Conservation (phyloP, 1,140 invertebrate species). For the Carposina sasakii region DNA sequence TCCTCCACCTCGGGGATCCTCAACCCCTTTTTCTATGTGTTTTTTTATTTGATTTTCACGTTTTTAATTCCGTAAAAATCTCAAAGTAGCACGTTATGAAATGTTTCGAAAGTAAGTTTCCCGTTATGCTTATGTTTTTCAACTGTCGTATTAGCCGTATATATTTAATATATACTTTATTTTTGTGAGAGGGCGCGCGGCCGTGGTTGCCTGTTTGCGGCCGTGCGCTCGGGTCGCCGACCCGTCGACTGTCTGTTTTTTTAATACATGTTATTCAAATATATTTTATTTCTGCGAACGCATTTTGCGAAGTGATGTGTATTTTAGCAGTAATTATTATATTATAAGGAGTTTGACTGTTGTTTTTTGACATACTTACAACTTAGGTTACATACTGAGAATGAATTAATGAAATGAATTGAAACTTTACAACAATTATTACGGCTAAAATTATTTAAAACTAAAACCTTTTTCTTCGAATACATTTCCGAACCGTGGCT, state of each 20-base stretch:
- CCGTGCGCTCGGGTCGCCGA: conserved; percentile 68
- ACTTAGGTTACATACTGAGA: conserved; percentile 64
- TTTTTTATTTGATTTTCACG: conserved; percentile 73
- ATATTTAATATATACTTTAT: conserved; percentile 68
- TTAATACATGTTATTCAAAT: conserved; percentile 82
- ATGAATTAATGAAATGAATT: conserved; percentile 67
- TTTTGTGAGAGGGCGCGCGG: conserved; percentile 49
- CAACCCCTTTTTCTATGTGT: conserved; percentile 71
- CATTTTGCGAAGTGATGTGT: conserved; percentile 87
- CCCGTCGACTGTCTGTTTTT: conserved; percentile 73
- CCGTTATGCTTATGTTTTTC: conserved; percentile 73
- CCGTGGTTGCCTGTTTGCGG: conserved; percentile 67
- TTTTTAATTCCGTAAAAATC: conserved; percentile 73
- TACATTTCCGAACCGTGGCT: conserved; percentile 73
- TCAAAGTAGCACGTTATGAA: conserved; percentile 74
- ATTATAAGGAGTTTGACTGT: conserved; percentile 75
- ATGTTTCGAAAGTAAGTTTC: conserved; percentile 73
- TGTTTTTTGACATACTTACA: conserved; percentile 73
- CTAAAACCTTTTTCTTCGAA: conserved; percentile 71
- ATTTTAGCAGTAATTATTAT: conserved; percentile 82
- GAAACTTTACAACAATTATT: conserved; percentile 68
- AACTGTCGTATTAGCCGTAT: conserved; percentile 66
- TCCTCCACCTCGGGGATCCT: conserved; percentile 51
- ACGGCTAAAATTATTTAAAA: conserved; percentile 76
- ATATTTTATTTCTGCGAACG: conserved; percentile 86